Evolutionary conservation across 2,113 vertebrate species (phyloP), one percentile per base, ranked within the genome.

Genomic region (Conger conger): DNA sequence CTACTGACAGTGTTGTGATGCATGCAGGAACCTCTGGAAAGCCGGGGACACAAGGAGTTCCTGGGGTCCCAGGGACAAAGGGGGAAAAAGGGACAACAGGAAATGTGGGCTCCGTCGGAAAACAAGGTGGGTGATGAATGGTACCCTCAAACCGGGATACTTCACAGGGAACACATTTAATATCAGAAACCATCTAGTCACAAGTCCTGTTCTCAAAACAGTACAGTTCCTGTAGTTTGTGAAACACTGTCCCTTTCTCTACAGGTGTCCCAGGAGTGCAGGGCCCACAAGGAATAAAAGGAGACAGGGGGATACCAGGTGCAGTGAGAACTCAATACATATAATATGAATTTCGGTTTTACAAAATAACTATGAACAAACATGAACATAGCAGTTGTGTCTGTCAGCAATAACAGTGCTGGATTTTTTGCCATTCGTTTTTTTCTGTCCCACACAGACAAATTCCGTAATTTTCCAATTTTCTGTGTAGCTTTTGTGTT

Each of bases 51-150:
- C 73, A 4, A 35, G 73, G 73, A 7, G 3, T 11, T 33, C 8
- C 57, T 73, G 68, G 68, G 17, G 0, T 1, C 15, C 1, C 16
- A 37, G 90, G 84, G 0, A 0, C 0, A 30, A 4, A 68, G 91
- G 91, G 68, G 11, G 15, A 3, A 86, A 87, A 73, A 88, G 87
- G 79, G 76, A 84, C 27, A 0, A 11, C 15, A 86, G 90, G 68
- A 53, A 73, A 13, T 27, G n/a, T 33, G 9, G 68, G 27, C 27
- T 33, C n/a, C 2, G 27, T 9, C 23, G 68, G 68, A 73, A n/a
- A 11, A 30, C 4, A 4, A 73, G 68, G 68, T 73, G 68, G n/a
- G 68, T 11, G 1, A 11, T 33, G 5, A 30, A 33, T 73, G 1
- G 11, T 13, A 33, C n/a, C 63, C n/a, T 73, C n/a, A 50, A 50